Percentiles rank a stretch among this genome's conserved stretches.
phyloP scores from a whole-genome alignment of 2,797 vertebrate genomes.

The Argentina silus region DNA sequence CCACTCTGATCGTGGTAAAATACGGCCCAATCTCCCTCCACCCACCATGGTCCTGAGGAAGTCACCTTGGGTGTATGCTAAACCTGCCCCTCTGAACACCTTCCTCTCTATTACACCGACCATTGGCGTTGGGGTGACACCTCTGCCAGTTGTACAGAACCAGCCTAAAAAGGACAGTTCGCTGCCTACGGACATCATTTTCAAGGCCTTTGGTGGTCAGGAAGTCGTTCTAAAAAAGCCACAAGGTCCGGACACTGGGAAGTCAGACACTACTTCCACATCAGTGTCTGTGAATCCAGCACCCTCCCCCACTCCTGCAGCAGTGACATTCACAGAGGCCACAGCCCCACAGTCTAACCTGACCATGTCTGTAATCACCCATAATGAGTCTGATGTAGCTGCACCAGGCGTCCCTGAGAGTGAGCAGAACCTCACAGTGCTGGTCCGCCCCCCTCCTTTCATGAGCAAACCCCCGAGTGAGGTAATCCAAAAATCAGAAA shows the following conservation, averaged over 20 bases:
- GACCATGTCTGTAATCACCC: conserved; percentile 53
- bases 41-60: conserved; percentile 81
- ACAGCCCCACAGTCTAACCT: conserved; percentile 35
- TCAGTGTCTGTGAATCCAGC: conserved; percentile 29
- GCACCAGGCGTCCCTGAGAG: conserved; percentile 90
- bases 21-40: conserved; percentile 86
- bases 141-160: conserved; percentile 75
- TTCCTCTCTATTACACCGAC: conserved; percentile 84
- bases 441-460: conserved; percentile 87
- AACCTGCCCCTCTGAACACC: conserved; percentile 85
- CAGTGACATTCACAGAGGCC: conserved; percentile 46
- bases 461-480: conserved; percentile 71
- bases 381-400: conserved; percentile 83
- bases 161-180: conserved; percentile 59
- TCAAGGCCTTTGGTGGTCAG: conserved; percentile 82
- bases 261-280: conserved; percentile 43
- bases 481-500: conserved; percentile 80
- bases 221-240: conserved; percentile 77
- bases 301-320: conserved; percentile 18
- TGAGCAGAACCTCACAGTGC: conserved; percentile 81
- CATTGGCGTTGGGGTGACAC: conserved; percentile 58
- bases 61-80: conserved; percentile 75
- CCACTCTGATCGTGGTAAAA: conserved; percentile 74
- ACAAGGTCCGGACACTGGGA: conserved; percentile 48
- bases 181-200: conserved; percentile 75